Conservation (phyloP, 2,888 invertebrate species). For the Selenia dentaria region DNA sequence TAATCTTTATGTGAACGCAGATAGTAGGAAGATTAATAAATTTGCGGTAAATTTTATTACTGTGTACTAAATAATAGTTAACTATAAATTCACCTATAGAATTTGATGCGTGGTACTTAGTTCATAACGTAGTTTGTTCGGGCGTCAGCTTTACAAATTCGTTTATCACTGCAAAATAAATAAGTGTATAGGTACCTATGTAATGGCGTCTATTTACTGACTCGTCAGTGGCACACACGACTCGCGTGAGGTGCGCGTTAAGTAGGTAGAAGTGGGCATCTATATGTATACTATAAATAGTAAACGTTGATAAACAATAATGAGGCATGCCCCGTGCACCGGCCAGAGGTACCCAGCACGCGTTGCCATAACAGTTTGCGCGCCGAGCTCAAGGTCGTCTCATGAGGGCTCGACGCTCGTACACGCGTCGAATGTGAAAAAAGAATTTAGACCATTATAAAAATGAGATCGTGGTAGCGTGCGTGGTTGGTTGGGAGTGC, state of each 20-base stretch:
- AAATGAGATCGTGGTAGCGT: slow-evolving; percentile 22
- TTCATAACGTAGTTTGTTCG: slow-evolving; percentile 7
- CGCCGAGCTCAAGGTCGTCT: slow-evolving; percentile 44
- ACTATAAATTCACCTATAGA: too few relatives aligned
- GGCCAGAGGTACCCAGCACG: slow-evolving; percentile 18
- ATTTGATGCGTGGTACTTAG: slow-evolving; percentile 5
- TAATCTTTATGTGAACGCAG: too few relatives aligned
- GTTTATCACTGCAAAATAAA: slow-evolving; percentile 22
- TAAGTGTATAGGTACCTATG: slow-evolving; percentile 18
- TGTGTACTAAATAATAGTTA: too few relatives aligned
- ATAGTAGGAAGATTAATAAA: too few relatives aligned
- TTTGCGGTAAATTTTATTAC: too few relatives aligned
- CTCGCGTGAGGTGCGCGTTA: slow-evolving; percentile 27
- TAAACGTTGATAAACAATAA: slow-evolving; percentile 28
- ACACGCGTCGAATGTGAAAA: slow-evolving; percentile 42
- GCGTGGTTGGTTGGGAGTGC: slow-evolving; percentile 37
- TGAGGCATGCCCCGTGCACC: slow-evolving; percentile 18
- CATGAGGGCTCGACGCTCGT: slow-evolving; percentile 34
- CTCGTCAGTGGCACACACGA: slow-evolving; percentile 19
- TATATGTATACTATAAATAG: slow-evolving; percentile 20
- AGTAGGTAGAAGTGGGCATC: not conserved
- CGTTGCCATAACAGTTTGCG: slow-evolving; percentile 36
- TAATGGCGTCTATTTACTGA: slow-evolving; percentile 17
- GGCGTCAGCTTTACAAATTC: slow-evolving; percentile 8
- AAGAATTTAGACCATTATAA: slow-evolving; percentile 53